phyloP scores from a whole-genome alignment of 2,888 invertebrate species.

The Aethes cnicana region DNA sequence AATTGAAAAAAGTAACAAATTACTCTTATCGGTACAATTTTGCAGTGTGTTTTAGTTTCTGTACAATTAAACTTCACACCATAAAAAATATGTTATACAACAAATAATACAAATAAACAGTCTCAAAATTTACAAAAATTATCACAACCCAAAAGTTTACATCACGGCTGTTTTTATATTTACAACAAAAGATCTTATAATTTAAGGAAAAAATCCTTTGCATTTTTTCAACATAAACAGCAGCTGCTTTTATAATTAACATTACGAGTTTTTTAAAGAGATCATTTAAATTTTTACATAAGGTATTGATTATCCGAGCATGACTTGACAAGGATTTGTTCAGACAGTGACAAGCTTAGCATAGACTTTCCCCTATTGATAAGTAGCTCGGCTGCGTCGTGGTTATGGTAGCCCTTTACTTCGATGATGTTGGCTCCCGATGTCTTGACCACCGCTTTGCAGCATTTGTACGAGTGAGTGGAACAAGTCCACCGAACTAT shows the following conservation, averaged over 20 bases:
- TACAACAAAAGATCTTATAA: too few species aligned
- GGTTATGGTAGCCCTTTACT: conserved; percentile 67
- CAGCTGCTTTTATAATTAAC: too few species aligned
- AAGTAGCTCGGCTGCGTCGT: conserved; percentile 62
- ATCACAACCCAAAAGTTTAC: conserved; percentile 34
- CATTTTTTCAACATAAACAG: too few species aligned
- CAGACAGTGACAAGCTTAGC: conserved; percentile 32
- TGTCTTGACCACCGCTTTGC: conserved; percentile 73
- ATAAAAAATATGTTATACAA: too few species aligned
- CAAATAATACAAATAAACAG: conserved; percentile 21
- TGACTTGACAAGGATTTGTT: conserved; percentile 32
- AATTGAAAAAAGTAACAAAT: too few species aligned
- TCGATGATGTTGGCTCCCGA: conserved; percentile 59
- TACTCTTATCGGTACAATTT: too few species aligned
- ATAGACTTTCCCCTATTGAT: conserved; percentile 52
- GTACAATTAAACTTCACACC: too few species aligned
- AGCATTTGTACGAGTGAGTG: conserved; percentile 71
- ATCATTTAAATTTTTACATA: conserved; percentile 4
- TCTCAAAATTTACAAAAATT: conserved; percentile 24
- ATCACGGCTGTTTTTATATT: background rate
- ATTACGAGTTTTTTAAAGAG: too few species aligned
- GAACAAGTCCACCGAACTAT: conserved; percentile 71
- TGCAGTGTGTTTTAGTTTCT: too few species aligned
- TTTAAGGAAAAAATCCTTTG: too few species aligned
- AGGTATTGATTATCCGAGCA: conserved; percentile 22